Base-by-base conservation (phyloP, 2,113 vertebrate genomes). In the Xiphophorus hellerii region DNA sequence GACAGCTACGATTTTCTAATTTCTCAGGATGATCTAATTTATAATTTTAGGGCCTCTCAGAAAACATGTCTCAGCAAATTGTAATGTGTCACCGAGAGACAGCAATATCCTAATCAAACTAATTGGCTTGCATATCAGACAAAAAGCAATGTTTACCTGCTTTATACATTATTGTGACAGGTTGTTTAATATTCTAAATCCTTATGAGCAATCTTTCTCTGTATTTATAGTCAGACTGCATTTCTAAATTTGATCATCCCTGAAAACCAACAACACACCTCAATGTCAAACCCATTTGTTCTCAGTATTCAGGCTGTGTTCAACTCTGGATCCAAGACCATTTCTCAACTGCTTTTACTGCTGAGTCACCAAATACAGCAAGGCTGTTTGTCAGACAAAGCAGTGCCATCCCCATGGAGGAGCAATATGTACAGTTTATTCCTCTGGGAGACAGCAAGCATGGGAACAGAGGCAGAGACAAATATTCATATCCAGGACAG, bases 291-390 rank as follows among this genome's bases (percentile, higher is more conserved):
- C 58, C 42, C 25, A 14, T 3, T 27, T 73, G 25, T 61, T 78
- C 31, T 51, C 82, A 61, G 70, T 64, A 64, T 81, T 71, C 65
- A 25, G 22, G 65, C 31, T 37, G 76, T 70, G 73, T 86, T 85
- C 76, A 78, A 74, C 73, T 80, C 60, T 84, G 82, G 81, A 83
- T 79, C 65, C 44, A 70, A 78, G 77, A 78, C 70, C 77, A 89
- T 89, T 76, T 72, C 63, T 87, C 80, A 89, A 74, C 22, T 28
- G 12, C 82, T 83, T 81, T 58, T 33, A 72, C 81, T 90, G 92
- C 92, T 92, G 89, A 92, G 87, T 89, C 90, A 89, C 81, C 86
- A 84, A 75, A 82, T 86, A 70, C 48, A 84, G 69, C 58, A 17
- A 66, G 71, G 80, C 77, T 71, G 84, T 92, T 92, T 92, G 82